Evolutionary conservation across 1,140 invertebrate genomes (phyloP).

Genomic region (Luehdorfia chinensis): DNA sequence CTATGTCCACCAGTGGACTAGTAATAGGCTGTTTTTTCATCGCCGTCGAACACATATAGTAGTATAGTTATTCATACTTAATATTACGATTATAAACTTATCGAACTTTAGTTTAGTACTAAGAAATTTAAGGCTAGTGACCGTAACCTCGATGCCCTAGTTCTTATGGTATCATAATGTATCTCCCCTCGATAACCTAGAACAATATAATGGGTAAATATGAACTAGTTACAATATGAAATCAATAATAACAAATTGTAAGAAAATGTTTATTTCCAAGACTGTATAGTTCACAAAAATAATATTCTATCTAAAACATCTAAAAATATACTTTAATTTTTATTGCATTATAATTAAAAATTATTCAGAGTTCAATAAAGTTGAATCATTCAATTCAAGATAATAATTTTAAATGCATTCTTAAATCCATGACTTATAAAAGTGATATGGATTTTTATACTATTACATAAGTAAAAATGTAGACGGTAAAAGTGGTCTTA

Average conservation of each 20-base stretch:
- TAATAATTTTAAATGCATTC: conserved; percentile 13
- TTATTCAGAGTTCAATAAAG: conserved; percentile 6
- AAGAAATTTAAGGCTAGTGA: too few species aligned
- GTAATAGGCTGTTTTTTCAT: too few species aligned
- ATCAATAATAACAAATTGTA: too few species aligned
- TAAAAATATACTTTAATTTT: conserved; percentile 17
- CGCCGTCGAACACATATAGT: too few species aligned
- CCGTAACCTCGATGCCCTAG: too few species aligned
- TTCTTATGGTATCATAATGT: too few species aligned
- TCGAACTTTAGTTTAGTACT: too few species aligned
- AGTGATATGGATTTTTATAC: not conserved
- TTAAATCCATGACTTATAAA: not conserved
- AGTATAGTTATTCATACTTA: too few species aligned
- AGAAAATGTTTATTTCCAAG: conserved; percentile 3
- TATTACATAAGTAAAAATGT: not conserved
- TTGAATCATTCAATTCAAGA: not conserved
- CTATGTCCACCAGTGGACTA: too few species aligned
- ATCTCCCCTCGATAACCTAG: too few species aligned
- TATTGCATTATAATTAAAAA: conserved; percentile 11
- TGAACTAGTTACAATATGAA: not conserved
- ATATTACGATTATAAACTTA: too few species aligned
- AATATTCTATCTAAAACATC: too few species aligned
- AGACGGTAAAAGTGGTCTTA: conserved; percentile 1
- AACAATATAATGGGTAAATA: not conserved
- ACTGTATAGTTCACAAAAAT: conserved; percentile 6